Conservation (phyloP, 2,797 vertebrate genomes). For the Crax fasciolata region DNA sequence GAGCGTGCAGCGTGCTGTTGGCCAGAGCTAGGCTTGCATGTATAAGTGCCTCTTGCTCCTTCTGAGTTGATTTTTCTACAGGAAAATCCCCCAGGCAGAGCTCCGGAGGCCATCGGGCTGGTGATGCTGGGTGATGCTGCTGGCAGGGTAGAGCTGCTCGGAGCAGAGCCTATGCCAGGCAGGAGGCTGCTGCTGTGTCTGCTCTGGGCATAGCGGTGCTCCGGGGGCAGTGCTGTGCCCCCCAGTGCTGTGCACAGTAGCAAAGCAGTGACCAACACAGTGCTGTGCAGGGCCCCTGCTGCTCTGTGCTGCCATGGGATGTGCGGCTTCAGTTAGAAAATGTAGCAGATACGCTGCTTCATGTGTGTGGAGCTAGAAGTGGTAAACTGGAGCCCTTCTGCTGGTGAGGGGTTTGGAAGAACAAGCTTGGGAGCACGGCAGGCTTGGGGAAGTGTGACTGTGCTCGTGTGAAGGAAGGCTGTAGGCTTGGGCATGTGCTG, state of each 20-base stretch:
- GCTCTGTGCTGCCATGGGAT: neutral
- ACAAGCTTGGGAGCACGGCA: rapidly evolving
- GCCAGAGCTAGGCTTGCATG: neutral
- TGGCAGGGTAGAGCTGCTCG: neutral
- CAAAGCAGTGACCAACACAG: neutral
- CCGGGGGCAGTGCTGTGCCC: neutral
- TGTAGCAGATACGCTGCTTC: neutral
- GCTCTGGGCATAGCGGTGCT: neutral
- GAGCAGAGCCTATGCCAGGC: neutral
- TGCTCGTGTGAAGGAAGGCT: neutral
- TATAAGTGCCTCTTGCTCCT: rapidly evolving
- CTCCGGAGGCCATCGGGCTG: neutral
- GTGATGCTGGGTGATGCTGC: neutral
- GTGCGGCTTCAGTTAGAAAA: neutral
- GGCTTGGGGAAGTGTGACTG: neutral
- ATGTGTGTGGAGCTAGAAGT: neutral
- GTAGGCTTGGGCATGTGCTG: neutral
- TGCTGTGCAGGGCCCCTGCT: rapidly evolving
- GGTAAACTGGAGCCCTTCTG: neutral
- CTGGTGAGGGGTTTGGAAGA: neutral
- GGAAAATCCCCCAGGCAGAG: neutral
- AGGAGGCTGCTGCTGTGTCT: neutral
- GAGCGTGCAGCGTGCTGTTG: rapidly evolving
- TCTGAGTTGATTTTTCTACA: neutral
- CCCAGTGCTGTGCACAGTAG: neutral